A percentile compares a stretch with the other conserved stretches of the same genome.
phyloP scores from a whole-genome alignment of 1,140 invertebrate species.

The Sitophilus oryzae region DNA sequence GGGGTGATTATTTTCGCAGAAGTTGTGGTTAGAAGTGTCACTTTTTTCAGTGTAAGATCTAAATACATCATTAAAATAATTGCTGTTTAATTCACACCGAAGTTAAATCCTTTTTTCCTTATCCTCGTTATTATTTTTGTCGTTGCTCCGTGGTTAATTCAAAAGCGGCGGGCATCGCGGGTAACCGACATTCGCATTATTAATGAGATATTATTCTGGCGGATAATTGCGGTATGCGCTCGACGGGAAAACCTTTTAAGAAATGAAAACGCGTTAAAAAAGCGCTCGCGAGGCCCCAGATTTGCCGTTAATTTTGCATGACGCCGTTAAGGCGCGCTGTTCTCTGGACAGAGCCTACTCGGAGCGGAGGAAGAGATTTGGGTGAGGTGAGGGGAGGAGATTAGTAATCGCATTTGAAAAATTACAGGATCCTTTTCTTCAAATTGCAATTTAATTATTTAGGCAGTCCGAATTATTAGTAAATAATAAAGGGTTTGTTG shows the following conservation, averaged over 20 bases:
- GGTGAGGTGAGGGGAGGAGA: not conserved
- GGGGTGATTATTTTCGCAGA: too few species aligned
- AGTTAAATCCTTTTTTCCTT: too few species aligned
- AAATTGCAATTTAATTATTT: not conserved
- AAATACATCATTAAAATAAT: too few species aligned
- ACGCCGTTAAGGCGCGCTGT: not conserved
- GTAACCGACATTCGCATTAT: too few species aligned
- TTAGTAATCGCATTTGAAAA: slow-evolving; percentile 15
- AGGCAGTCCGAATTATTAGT: too few species aligned
- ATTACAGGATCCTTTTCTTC: slow-evolving; percentile 2
- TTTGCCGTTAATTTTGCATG: slow-evolving; percentile 21
- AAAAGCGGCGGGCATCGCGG: too few species aligned
- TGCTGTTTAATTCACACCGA: too few species aligned
- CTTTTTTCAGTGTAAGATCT: too few species aligned
- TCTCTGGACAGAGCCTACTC: not conserved
- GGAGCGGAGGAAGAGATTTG: not conserved
- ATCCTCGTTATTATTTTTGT: too few species aligned
- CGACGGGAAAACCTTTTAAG: slow-evolving; percentile 51
- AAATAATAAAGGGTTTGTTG: too few species aligned
- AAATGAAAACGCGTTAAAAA: slow-evolving; percentile 53
- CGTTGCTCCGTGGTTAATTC: too few species aligned
- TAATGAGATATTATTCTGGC: slow-evolving; percentile 51
- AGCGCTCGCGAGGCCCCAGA: slow-evolving; percentile 16
- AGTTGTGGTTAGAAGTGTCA: too few species aligned
- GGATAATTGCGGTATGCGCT: slow-evolving; percentile 27